A percentile compares a stretch with the other conserved stretches of the same genome.
Conservation (phyloP, 2,113 vertebrate genomes). For the Taxidea taxus region DNA sequence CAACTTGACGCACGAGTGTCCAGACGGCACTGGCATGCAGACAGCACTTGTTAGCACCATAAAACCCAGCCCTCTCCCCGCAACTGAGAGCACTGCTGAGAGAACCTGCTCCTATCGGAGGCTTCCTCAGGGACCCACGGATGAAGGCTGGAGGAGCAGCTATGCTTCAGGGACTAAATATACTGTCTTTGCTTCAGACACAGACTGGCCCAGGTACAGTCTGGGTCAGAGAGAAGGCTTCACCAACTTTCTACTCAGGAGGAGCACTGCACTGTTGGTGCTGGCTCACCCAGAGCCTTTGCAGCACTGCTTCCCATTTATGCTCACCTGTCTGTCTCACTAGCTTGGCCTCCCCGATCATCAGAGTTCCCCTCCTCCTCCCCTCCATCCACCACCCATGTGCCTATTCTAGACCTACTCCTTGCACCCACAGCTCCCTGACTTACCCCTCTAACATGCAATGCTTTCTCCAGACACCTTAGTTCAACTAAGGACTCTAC, state of each 20-base stretch:
- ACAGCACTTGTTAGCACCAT: neutral
- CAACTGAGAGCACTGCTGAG: neutral
- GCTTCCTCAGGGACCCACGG: neutral
- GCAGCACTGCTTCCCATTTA: neutral
- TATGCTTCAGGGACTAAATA: neutral
- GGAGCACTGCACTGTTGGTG: neutral
- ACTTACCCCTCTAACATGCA: neutral
- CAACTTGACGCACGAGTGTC: neutral
- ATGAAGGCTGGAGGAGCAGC: neutral
- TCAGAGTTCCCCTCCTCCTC: neutral
- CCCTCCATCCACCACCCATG: neutral
- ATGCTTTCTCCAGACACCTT: neutral
- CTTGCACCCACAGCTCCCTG: neutral
- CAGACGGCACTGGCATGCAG: neutral
- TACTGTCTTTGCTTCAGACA: neutral
- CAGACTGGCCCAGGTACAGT: neutral
- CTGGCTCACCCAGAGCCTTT: neutral
- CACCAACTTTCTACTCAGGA: neutral
- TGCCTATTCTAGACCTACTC: too few species aligned
- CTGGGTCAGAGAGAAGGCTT: neutral
- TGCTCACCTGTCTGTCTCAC: neutral
- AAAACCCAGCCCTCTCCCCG: neutral
- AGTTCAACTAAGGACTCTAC: neutral
- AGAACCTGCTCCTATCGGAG: neutral
- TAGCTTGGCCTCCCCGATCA: neutral